Conservation (phyloP, 1,140 invertebrate genomes). For the Drosophila pandora region DNA sequence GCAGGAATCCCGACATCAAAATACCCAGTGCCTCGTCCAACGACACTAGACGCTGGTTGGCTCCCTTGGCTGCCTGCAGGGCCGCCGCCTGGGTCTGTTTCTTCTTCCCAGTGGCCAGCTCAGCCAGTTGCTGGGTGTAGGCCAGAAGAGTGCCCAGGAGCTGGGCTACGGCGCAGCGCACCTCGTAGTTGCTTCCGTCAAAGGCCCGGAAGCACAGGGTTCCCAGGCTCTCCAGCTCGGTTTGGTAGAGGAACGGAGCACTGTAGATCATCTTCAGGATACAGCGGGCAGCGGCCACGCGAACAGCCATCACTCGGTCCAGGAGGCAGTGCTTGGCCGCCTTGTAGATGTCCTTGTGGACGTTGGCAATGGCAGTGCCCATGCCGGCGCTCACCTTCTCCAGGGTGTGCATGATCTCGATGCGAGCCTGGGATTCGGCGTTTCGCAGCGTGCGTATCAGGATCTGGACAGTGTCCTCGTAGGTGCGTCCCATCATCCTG, state of each 20-base stretch:
- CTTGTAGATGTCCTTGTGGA: constrained; percentile 97
- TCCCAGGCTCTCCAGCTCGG: constrained; percentile 94
- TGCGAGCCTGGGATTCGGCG: constrained; percentile 97
- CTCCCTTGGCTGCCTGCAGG: constrained; percentile 62
- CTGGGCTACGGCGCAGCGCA: constrained; percentile 95
- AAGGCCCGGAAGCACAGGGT: constrained; percentile 95
- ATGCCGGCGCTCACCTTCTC: constrained; percentile 95
- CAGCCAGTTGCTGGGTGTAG: constrained; percentile 88
- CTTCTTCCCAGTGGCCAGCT: constrained; percentile 61
- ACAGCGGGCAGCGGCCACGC: constrained; percentile 95
- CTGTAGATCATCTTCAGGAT: constrained; percentile 95
- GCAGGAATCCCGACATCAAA: constrained; percentile 96
- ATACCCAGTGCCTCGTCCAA: constrained; percentile 96
- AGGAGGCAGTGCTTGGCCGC: constrained; percentile 92
- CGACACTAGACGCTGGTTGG: constrained; percentile 86
- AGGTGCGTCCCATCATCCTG: constrained; percentile 98
- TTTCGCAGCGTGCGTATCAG: constrained; percentile 95
- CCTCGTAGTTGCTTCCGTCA: constrained; percentile 97
- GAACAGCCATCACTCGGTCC: constrained; percentile 95
- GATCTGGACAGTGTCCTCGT: constrained; percentile 98
- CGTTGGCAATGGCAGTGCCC: constrained; percentile 92
- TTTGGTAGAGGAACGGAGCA: constrained; percentile 93
- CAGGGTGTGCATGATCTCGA: constrained; percentile 98
- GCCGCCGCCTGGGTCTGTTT: constrained; percentile 48
- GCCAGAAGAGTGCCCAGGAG: constrained; percentile 93